Evolutionary conservation across 92 coral and sea anemone species (phyloP), one percentile per base, ranked within the genome.

Genomic region (Micromussa lordhowensis): DNA sequence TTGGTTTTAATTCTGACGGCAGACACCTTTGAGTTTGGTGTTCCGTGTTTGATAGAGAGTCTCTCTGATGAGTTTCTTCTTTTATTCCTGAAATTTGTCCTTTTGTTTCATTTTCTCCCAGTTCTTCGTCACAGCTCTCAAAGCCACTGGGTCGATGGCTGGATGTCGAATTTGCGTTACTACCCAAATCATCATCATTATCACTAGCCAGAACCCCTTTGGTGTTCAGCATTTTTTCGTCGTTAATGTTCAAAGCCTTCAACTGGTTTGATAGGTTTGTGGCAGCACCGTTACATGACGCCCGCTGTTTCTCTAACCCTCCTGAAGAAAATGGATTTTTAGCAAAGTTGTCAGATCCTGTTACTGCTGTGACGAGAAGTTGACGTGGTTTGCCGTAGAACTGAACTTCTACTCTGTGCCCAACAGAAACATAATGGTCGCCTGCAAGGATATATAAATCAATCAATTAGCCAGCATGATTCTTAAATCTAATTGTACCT

Each of bases 361-460:
- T 80, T 2, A 87, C 30, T n/a, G 71, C 71, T 6, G 86, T 81
- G 19, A 97, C 97, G 77, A 82, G 83, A 38, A 97, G 92, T 15
- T 93, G 94, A 18, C 95, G 90, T 78, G 59, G 82, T 86, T 94
- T 93, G 7, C 99, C 99, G 91, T 95, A 96, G 72, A 92, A 96
- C 51, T 91, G 91, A 81, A 97, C 80, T 32, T 97, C 96, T 38
- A 95, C 76, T 71, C 73, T 58, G 64, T 94, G 91, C 1, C 93
- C 95, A 74, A 75, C 36, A 44, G 51, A 92, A 53, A 95, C 87
- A 76, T 71, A 91, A 57, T 85, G 93, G n/a, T 93, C 91, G 74
- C 96, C 99, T 97, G 81, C 31, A 36, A 88, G 26, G 26, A 28
- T 8, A 18, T 15, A 18, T 1, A 15, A 66, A 28, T 10, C 15